Percentiles rank a stretch among this genome's conserved stretches.
phyloP scores from a whole-genome alignment of 2,113 vertebrate genomes.

The Campylorhamphus procurvoides region DNA sequence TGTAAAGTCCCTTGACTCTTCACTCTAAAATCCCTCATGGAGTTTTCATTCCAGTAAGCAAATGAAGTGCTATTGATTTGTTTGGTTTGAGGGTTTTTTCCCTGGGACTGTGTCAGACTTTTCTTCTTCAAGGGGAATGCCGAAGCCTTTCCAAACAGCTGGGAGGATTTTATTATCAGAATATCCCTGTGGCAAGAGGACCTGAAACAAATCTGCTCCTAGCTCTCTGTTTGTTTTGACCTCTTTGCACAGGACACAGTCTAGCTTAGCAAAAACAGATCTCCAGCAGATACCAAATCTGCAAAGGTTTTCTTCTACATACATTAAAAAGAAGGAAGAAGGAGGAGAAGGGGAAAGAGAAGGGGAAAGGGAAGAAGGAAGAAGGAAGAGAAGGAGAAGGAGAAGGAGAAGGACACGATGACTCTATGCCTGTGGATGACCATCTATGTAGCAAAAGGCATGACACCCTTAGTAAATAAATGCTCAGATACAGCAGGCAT shows the following conservation, averaged over 20 bases:
- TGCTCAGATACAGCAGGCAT: neutral
- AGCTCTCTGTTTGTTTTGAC: neutral
- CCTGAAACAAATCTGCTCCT: neutral
- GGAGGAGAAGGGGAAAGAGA: neutral
- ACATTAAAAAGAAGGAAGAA: neutral
- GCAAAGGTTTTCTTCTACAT: neutral
- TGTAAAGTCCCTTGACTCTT: neutral
- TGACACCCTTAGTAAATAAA: neutral
- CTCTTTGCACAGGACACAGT: neutral
- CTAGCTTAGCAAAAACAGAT: neutral
- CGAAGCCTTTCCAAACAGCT: neutral
- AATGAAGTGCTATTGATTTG: neutral
- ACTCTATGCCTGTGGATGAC: neutral
- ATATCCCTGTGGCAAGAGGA: neutral
- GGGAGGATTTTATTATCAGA: neutral
- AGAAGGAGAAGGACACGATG: no score
- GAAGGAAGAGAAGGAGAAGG: neutral
- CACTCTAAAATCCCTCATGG: neutral
- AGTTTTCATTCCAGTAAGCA: neutral
- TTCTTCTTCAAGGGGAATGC: neutral
- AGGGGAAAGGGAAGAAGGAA: neutral
- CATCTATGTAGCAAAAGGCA: neutral
- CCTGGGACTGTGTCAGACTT: neutral
- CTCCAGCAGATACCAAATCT: neutral
- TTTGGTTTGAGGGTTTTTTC: neutral